A percentile compares a stretch with the other conserved stretches of the same genome.
These are phyloP conservation scores for Castor canadensis DNA, from an alignment of 2,113 vertebrate species.

Conservation along the genomic window DNA sequence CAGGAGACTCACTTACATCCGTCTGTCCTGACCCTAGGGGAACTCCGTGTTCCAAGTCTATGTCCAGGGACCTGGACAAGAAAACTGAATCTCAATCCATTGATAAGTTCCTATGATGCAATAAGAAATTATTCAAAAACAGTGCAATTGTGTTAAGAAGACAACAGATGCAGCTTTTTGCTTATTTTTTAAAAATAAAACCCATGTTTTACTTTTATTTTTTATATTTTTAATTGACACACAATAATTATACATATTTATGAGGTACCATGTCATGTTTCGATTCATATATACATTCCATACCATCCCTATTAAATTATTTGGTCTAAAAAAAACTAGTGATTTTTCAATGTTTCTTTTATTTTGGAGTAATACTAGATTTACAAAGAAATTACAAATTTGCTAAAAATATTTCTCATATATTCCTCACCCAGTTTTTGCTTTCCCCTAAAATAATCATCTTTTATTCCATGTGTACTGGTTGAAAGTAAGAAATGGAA, in stretches of 20 bases:
- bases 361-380: neutral
- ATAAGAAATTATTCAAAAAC: neutral
- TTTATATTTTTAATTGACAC: neutral
- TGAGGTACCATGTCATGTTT: neutral
- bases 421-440: neutral
- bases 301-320: neutral
- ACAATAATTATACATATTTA: neutral
- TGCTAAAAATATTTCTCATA: neutral
- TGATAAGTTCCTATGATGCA: neutral
- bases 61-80: conserved; percentile 11
- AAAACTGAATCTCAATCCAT: neutral
- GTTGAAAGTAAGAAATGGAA: neutral
- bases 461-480: neutral
- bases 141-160: neutral
- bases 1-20: neutral
- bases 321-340: neutral
- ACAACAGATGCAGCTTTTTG: neutral
- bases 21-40: conserved; percentile 12
- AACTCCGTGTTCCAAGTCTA: neutral
- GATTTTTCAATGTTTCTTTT: neutral
- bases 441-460: neutral
- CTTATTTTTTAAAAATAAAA: neutral
- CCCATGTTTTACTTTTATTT: neutral
- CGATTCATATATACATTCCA: neutral
- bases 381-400: neutral